phyloP scores from a whole-genome alignment of 2,797 vertebrate species.

The Glyptemys insculpta region DNA sequence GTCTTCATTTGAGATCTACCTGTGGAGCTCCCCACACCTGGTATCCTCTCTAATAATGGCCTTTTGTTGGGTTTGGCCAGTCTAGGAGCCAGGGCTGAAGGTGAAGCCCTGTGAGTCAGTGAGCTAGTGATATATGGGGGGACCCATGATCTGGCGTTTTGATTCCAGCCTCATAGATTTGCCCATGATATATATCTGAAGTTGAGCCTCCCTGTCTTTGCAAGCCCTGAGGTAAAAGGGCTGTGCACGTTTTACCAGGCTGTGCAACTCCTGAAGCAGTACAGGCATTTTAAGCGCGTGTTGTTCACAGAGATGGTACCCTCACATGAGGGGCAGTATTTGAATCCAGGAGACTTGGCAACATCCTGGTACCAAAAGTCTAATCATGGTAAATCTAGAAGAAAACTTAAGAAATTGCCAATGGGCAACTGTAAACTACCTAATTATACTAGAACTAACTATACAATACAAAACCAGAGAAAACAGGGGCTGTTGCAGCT shows the following conservation, averaged over 20 bases:
- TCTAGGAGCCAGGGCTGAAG: background rate
- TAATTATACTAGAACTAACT: background rate
- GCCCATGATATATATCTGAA: background rate
- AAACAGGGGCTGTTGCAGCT: background rate
- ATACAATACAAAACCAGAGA: background rate
- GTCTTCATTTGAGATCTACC: background rate
- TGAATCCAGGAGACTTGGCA: too few species aligned
- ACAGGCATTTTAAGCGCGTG: too few species aligned
- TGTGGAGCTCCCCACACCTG: background rate
- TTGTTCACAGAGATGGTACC: too few species aligned
- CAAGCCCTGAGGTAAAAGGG: too few species aligned
- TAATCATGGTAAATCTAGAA: too few species aligned
- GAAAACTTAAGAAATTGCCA: too few species aligned
- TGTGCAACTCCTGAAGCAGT: too few species aligned
- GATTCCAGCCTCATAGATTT: background rate
- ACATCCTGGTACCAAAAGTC: too few species aligned
- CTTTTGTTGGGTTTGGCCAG: background rate
- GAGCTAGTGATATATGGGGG: background rate
- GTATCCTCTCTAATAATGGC: background rate
- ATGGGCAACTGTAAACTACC: background rate
- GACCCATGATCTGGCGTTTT: background rate
- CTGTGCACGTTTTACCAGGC: too few species aligned
- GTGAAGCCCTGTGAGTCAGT: background rate
- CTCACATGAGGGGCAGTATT: too few species aligned
- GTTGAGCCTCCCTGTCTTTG: background rate